Base-by-base conservation (phyloP, 23 tunicate species). In the Diplosoma virens region DNA sequence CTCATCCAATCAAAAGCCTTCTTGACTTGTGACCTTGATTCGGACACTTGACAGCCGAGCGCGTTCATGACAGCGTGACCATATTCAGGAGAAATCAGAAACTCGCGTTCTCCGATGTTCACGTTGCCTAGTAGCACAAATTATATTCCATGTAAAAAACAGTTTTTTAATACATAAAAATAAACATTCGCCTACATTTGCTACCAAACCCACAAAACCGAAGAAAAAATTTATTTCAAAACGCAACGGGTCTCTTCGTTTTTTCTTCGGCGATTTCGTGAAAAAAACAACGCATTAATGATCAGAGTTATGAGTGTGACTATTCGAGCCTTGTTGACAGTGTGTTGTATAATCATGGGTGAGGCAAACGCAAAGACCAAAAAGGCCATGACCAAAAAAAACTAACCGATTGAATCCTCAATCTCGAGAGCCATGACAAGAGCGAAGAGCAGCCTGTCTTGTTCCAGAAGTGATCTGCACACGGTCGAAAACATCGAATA, bases 1-100 rank as follows among this genome's bases (percentile, higher is more conserved):
- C 63, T 47, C 97, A 92, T 92, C 97, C 97, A 92, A 47, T 92
- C 97, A 36, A 85, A 92, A 0, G 83, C 84, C 50, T 92, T 92
- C 81, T 78, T 85, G 9, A 85, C 86, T 85, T 85, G 84, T 1
- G 84, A 78, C 5, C 97, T 73, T 28, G 90, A 71, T 48, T 85
- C 91, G 3, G 91, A 92, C 30, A 75, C 73, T 47, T 88, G 95
- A 47, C 64, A 59, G 0, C 95, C 95, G 21, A 82, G 41, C 0
- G 95, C 73, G 7, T 36, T 60, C 97, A 92, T 92, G 33, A 85
- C 60, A 55, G 97, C 87, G 26, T 73, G 81, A 67, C 86, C 86
- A 69, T 84, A 92, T 0, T 89, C 90, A 30, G 97, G 91, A 25
- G 92, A 78, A 25, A 92, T 85, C 0, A 92, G 48, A 37, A 66